Evolutionary conservation across 2,888 invertebrate species (phyloP).

Genomic region (Nomada lathburiana): DNA sequence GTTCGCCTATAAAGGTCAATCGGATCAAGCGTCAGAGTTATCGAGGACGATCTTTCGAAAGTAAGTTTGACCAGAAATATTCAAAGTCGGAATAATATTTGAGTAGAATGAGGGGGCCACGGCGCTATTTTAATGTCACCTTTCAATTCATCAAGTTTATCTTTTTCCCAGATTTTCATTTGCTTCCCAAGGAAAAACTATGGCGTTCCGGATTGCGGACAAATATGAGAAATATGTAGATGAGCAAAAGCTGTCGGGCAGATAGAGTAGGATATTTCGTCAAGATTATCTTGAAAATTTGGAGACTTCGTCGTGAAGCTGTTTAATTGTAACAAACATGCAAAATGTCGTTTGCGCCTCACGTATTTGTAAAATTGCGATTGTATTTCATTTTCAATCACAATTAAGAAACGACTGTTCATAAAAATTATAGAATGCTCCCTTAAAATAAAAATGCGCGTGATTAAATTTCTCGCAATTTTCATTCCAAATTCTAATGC

Average conservation of each 20-base stretch:
- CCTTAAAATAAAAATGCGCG: too few species aligned
- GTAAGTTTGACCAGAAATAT: conserved; percentile 1
- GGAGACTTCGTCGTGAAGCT: neutral
- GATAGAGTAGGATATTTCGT: too few species aligned
- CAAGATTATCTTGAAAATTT: neutral
- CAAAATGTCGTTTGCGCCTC: too few species aligned
- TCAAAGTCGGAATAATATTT: conserved; percentile 17
- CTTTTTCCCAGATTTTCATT: neutral
- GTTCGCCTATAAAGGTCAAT: conserved; percentile 35
- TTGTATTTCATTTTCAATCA: too few species aligned
- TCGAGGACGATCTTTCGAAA: conserved; percentile 34
- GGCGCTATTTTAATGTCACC: conserved; percentile 11
- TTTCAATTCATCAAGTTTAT: conserved; percentile 26
- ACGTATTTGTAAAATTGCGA: too few species aligned
- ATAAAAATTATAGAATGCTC: too few species aligned
- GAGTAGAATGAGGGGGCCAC: conserved; percentile 14
- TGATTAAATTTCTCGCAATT: too few species aligned
- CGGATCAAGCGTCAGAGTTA: conserved; percentile 36
- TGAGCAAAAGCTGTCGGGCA: neutral
- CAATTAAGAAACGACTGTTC: too few species aligned
- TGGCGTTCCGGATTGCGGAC: neutral
- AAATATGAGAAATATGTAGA: neutral
- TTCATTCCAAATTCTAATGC: too few species aligned
- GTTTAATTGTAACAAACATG: too few species aligned
- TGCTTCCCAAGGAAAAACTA: neutral